A percentile compares a stretch with the other conserved stretches of the same genome.
Conservation (phyloP, 1,140 invertebrate species). For the Drosophila azteca region DNA sequence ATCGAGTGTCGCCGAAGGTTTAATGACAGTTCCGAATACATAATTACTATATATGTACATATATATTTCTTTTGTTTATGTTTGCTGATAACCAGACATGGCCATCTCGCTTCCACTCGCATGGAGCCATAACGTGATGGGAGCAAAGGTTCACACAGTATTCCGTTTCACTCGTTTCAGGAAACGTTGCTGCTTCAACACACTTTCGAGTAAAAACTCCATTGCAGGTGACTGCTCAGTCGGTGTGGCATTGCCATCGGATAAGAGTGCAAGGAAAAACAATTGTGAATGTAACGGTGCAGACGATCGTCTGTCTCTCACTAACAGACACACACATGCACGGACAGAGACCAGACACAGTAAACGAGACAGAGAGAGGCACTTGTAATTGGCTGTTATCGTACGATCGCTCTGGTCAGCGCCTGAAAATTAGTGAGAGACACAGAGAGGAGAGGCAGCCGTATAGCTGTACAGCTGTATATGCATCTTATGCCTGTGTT, state of each 20-base stretch:
- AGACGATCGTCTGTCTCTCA: conserved; percentile 4
- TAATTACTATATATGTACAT: conserved; percentile 13
- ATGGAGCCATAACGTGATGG: conserved; percentile 25
- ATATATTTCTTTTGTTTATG: conserved; percentile 29
- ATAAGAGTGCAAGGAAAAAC: conserved; percentile 17
- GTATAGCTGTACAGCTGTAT: background rate
- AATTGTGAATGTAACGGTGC: conserved; percentile 15
- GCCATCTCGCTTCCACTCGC: conserved; percentile 25
- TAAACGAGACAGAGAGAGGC: conserved; percentile 2
- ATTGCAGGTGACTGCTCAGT: conserved; percentile 14
- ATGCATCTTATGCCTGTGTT: conserved; percentile 31
- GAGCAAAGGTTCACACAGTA: conserved; percentile 52
- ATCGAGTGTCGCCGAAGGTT: conserved; percentile 40
- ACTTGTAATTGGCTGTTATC: conserved; percentile 55
- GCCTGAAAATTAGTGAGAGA: conserved; percentile 24
- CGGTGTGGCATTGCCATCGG: conserved; percentile 1
- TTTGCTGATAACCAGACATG: conserved; percentile 46
- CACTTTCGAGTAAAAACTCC: conserved; percentile 16
- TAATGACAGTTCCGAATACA: conserved; percentile 47
- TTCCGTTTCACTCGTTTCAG: conserved; percentile 11
- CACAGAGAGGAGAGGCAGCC: conserved; percentile 19
- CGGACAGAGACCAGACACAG: background rate
- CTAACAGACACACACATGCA: conserved; percentile 1
- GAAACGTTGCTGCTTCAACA: background rate
- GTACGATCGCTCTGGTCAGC: conserved; percentile 55